These are phyloP conservation scores for Vidua chalybeata DNA, from an alignment of 2,113 vertebrate genomes.

Conservation along the genomic window DNA sequence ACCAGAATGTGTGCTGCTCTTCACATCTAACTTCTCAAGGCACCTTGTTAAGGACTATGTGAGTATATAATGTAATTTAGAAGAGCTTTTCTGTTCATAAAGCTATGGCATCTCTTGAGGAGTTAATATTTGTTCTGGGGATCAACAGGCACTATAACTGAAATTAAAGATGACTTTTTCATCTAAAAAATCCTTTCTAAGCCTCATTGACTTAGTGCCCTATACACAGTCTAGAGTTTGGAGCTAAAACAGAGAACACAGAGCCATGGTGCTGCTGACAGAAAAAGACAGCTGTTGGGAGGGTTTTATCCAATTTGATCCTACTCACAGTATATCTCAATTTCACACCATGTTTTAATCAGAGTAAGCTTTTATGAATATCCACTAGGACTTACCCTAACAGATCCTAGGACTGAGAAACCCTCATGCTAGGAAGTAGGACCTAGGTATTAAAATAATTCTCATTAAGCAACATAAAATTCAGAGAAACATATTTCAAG, in stretches of 20 bases:
- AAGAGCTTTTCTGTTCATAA: conserved; percentile 73
- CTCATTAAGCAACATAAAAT: not conserved
- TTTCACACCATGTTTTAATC: conserved; percentile 29
- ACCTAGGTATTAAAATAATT: not conserved
- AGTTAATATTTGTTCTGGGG: conserved; percentile 75
- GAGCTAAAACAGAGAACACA: not conserved
- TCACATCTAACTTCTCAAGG: conserved; percentile 40
- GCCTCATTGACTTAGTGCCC: conserved; percentile 62
- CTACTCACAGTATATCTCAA: not conserved
- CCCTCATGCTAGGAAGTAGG: not conserved
- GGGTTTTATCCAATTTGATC: not conserved
- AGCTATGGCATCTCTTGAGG: conserved; percentile 50
- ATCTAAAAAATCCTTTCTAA: conserved; percentile 70
- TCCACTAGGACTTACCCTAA: not conserved
- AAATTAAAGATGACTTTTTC: conserved; percentile 77
- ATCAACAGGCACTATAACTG: conserved; percentile 62
- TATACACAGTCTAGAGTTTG: not conserved
- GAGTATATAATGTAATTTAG: conserved; percentile 72
- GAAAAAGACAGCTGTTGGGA: not conserved
- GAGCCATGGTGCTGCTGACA: not conserved
- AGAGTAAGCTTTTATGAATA: conserved; percentile 32
- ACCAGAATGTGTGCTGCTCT: not conserved
- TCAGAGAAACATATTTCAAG: not conserved
- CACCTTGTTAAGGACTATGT: conserved; percentile 61
- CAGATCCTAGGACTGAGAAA: not conserved